phyloP scores from a whole-genome alignment of 2,113 vertebrate species.

The Kobus ellipsiprymnus region DNA sequence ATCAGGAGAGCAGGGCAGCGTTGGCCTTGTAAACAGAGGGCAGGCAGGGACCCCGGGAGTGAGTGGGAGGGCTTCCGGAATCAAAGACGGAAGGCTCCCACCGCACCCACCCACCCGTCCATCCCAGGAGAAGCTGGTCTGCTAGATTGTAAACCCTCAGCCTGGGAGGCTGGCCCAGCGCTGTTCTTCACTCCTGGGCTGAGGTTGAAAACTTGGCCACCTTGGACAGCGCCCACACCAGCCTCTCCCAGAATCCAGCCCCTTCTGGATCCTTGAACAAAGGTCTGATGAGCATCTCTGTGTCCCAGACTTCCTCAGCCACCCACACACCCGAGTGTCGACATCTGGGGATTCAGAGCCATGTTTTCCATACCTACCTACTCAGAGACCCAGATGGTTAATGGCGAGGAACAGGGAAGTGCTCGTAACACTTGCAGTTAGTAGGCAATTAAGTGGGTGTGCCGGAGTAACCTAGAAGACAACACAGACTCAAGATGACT shows the following conservation, averaged over 20 bases:
- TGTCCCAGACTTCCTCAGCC: not conserved
- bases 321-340: not conserved
- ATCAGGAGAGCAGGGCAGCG: not conserved
- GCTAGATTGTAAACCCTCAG: not conserved
- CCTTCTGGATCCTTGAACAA: not conserved
- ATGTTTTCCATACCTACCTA: not conserved
- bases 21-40: slow-evolving; percentile 24
- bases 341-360: slow-evolving; percentile 20
- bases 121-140: not conserved
- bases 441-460: slow-evolving; percentile 21
- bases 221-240: not conserved
- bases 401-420: slow-evolving; percentile 30
- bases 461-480: slow-evolving; percentile 21
- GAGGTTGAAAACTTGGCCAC: not conserved
- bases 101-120: not conserved
- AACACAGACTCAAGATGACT: slow-evolving; percentile 39
- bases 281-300: not conserved
- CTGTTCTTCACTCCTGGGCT: not conserved
- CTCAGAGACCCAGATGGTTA: slow-evolving; percentile 62
- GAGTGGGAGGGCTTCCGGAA: not conserved
- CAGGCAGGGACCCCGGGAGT: not conserved
- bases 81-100: not conserved
- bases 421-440: slow-evolving; percentile 33
- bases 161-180: not conserved
- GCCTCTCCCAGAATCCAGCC: not conserved